These are phyloP conservation scores for Speoplatyrhinus poulsoni DNA, from an alignment of 2,113 vertebrate species.

Conservation along the genomic window DNA sequence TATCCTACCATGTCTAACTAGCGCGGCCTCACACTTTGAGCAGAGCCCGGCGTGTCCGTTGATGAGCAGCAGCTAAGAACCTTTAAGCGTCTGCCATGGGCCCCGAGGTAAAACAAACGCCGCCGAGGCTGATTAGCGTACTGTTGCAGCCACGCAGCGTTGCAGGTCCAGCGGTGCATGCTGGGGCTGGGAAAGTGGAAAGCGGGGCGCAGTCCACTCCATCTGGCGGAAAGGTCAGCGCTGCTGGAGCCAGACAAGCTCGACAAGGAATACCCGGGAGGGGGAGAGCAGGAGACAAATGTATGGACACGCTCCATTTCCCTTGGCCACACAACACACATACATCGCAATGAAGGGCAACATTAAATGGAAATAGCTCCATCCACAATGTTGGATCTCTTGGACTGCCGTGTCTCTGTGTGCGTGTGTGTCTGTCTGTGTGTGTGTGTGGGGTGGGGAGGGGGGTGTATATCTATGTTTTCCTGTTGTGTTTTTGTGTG, in stretches of 20 bases:
- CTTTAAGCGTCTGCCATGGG: conserved; percentile 30
- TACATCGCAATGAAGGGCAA: conserved; percentile 9
- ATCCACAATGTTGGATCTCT: background rate
- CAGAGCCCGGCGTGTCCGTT: background rate
- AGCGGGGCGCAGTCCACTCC: conserved; percentile 40
- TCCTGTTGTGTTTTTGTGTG: background rate
- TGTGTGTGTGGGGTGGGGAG: background rate
- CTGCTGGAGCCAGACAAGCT: conserved; percentile 36
- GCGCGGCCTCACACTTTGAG: no score
- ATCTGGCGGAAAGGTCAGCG: conserved; percentile 65
- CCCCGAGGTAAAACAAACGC: background rate
- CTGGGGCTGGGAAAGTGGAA: conserved; percentile 41
- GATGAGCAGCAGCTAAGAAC: conserved; percentile 7
- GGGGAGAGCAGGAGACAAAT: conserved; percentile 53
- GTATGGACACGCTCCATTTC: conserved; percentile 54
- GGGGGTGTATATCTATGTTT: background rate
- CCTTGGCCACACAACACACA: conserved; percentile 20
- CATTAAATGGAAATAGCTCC: conserved; percentile 32
- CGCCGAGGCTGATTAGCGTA: conserved; percentile 2
- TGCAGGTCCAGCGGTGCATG: conserved; percentile 19
- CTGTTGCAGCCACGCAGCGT: no score
- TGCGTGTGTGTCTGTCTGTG: background rate
- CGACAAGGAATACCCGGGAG: conserved; percentile 22
- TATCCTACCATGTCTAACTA: no score
- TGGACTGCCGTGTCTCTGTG: background rate